Evolutionary conservation across 2,888 invertebrate genomes (phyloP), one percentile per base, ranked within the genome.

Genomic region (Drosophila nr. medialis): DNA sequence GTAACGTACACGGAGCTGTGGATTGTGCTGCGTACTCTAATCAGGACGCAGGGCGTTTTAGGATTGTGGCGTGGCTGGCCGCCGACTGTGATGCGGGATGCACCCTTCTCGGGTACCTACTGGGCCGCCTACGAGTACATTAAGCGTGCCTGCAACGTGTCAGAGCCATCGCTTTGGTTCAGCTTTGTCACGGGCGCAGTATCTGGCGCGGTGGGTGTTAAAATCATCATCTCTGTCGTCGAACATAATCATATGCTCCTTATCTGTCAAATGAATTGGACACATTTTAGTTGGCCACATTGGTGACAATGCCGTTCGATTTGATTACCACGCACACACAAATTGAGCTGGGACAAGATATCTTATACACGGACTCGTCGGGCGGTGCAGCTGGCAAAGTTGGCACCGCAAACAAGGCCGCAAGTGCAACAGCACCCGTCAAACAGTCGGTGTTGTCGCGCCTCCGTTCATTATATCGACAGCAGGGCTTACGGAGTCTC

Each of bases 91-190:
- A 72, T 89, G 85, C 77, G 86, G 2, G 86, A 86, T 68, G 89
- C 87, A 1, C 86, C 86, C 11, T 84, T 87, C 24, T 87, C 83
- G 56, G 98, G 96, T 53, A 94, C 99, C 82, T 99, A 99, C 93
- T 99, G 99, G 99, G 95, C 96, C 36, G 95, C 94, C 89, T 97
- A 97, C 92, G 97, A 97, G 93, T 93, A 94, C 49, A 94, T 96
- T 51, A 97, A 97, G 91, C 93, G 93, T 59, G 83, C 93, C 38
- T 95, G 94, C 72, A 93, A 94, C 50, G 94, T 85, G 0, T 61
- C 71, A 7, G 83, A 89, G 45, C 86, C 86, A 7, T 60, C 81
- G 3, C 68, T 89, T 8, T 55, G 72, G 48, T 89, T 81, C 13
- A 86, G 86, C 42, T 86, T 86, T 53, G 7, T 77, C 7, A 59